A percentile compares a stretch with the other conserved stretches of the same genome.
Evolutionary conservation across 2,797 vertebrate genomes (phyloP).

Genomic region (Astyanax mexicanus): DNA sequence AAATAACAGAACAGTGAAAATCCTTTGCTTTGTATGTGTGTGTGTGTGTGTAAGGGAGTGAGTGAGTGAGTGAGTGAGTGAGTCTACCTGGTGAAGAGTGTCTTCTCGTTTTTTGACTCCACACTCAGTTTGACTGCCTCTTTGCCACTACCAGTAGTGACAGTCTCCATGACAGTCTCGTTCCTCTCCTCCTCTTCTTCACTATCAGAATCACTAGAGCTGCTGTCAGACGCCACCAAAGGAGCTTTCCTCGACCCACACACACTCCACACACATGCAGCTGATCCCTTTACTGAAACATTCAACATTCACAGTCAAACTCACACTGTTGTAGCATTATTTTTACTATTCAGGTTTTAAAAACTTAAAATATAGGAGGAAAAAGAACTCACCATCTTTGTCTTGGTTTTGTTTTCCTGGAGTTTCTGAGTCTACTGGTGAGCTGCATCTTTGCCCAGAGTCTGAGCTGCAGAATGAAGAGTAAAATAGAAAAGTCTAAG

Average conservation of each 20-base stretch:
- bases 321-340: not conserved
- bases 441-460: conserved; percentile 89
- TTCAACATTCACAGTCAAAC: not conserved
- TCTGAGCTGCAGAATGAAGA: conserved; percentile 82
- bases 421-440: conserved; percentile 83
- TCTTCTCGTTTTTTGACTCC: conserved; percentile 79
- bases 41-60: too few species aligned
- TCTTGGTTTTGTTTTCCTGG: conserved; percentile 73
- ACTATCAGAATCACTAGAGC: conserved; percentile 87
- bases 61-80: not conserved
- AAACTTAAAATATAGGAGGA: too few species aligned
- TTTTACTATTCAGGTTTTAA: too few species aligned
- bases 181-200: conserved; percentile 83
- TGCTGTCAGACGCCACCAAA: conserved; percentile 88
- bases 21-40: not conserved
- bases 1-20: not conserved
- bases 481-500: not conserved
- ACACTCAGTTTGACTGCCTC: conserved; percentile 72
- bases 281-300: conserved; percentile 37
- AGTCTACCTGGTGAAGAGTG: conserved; percentile 74
- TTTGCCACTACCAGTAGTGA: conserved; percentile 55
- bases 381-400: conserved; percentile 85
- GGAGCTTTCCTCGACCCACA: conserved; percentile 87
- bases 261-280: conserved; percentile 86
- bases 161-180: conserved; percentile 62